Percentiles rank a stretch among this genome's conserved stretches.
Conservation (phyloP, 2,797 vertebrate genomes). For the Malacoctenus gilli region DNA sequence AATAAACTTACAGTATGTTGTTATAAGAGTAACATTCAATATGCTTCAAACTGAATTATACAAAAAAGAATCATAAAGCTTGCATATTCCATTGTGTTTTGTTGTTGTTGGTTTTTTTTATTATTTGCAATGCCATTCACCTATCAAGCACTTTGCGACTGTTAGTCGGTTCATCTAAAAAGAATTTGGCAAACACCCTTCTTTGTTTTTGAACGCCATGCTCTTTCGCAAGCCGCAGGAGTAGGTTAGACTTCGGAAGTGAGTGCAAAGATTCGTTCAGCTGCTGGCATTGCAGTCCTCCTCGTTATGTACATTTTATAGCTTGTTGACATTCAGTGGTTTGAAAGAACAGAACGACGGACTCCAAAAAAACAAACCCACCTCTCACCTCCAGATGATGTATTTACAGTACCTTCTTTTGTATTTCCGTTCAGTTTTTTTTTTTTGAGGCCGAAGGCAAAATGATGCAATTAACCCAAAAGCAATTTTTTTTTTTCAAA, state of each 20-base stretch:
- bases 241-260: slow-evolving; percentile 25
- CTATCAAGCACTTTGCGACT: slow-evolving; percentile 47
- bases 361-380: slow-evolving; percentile 31
- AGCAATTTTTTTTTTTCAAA: not conserved
- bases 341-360: slow-evolving; percentile 43
- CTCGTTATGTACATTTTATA: slow-evolving; percentile 62
- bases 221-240: slow-evolving; percentile 70
- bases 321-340: slow-evolving; percentile 58
- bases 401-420: slow-evolving; percentile 44
- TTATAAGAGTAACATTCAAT: slow-evolving; percentile 72
- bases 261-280: slow-evolving; percentile 64
- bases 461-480: slow-evolving; percentile 10
- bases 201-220: slow-evolving; percentile 68
- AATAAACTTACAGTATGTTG: slow-evolving; percentile 57
- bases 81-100: slow-evolving; percentile 57
- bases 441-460: slow-evolving; percentile 14
- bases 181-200: slow-evolving; percentile 54
- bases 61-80: slow-evolving; percentile 69
- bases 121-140: slow-evolving; percentile 52
- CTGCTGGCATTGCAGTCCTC: slow-evolving; percentile 50
- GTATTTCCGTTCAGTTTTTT: not conserved
- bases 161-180: slow-evolving; percentile 53
- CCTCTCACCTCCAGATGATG: slow-evolving; percentile 11
- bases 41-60: slow-evolving; percentile 63
- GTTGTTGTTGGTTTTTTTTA: no score